Evolutionary conservation across 2,113 vertebrate species (phyloP), one percentile per base, ranked within the genome.

Genomic region (Calonectris borealis): DNA sequence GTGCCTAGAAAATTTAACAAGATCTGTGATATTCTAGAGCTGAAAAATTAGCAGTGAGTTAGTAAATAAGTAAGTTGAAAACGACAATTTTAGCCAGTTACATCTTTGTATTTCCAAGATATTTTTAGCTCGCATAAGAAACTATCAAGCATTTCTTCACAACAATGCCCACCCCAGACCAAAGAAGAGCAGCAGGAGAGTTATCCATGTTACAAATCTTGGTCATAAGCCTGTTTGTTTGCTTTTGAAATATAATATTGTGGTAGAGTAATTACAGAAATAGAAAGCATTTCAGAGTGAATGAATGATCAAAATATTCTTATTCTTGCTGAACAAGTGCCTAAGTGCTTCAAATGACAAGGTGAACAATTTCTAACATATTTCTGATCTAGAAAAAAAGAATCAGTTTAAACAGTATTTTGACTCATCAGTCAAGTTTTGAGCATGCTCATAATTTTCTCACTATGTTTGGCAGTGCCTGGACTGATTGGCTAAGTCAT

Each of bases 401-500:
- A 61, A 52, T 32, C 32, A 4, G 6, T 54, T 75, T 72, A 55
- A 72, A 73, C 15, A 69, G 49, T 38, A 10, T 49, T 75, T 78
- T 76, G 38, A 75, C 29, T 82, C 31, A 25, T 42, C 52, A 51
- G 65, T 58, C 51, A 36, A 26, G 84, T 75, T 86, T 44, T 40
- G 44, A 94, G 70, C 29, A 54, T 93, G 78, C 24, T 69, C 34
- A 6, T 25, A 22, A 25, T 71, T 79, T 87, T 91, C 70, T 64
- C 25, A 54, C 52, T 61, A 3, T 75, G 61, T 87, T 97, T 90
- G 75, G 87, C 97, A 96, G 82, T 71, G 94, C 84, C 76, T 70
- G 49, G 9, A 10, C 93, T 95, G 95, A 95, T 92, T 44, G 95
- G 80, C 75, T 97, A 94, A 97, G 95, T 97, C 88, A 94, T 91